These are phyloP conservation scores for Sebastolobus alascanus DNA, from an alignment of 2,797 vertebrate species.

Conservation along the genomic window DNA sequence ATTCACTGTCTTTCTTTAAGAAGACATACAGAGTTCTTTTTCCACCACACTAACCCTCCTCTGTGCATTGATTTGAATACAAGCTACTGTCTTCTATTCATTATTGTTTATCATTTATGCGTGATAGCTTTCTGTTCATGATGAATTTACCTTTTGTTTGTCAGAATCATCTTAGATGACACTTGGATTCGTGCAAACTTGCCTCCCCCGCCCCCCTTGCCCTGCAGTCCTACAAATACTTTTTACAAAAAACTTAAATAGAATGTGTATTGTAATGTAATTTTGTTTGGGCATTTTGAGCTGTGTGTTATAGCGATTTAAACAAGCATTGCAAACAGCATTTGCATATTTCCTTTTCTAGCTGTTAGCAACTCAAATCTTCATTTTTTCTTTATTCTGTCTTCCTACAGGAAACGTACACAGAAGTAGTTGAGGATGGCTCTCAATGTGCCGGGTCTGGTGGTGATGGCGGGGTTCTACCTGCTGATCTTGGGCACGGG, in stretches of 20 bases:
- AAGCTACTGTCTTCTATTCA: conserved; percentile 31
- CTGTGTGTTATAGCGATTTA: not conserved
- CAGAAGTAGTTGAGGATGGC: conserved; percentile 73
- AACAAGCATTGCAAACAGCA: not conserved
- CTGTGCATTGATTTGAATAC: conserved; percentile 37
- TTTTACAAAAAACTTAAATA: not conserved
- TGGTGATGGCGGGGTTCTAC: conserved; percentile 85
- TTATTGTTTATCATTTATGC: conserved; percentile 41
- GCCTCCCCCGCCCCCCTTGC: conserved; percentile 15
- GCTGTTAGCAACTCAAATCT: not conserved
- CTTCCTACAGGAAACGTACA: conserved; percentile 43
- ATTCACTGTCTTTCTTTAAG: conserved; percentile 26
- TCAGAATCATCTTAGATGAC: conserved; percentile 35
- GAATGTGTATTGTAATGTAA: not conserved
- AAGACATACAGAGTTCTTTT: conserved; percentile 9
- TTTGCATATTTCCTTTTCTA: not conserved
- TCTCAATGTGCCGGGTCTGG: conserved; percentile 85
- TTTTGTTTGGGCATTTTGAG: conserved; percentile 11
- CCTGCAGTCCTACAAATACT: conserved; percentile 24
- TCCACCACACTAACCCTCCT: conserved; percentile 21
- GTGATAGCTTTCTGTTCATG: conserved; percentile 49
- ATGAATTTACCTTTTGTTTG: conserved; percentile 32
- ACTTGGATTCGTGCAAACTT: conserved; percentile 36
- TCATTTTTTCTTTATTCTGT: conserved; percentile 27
- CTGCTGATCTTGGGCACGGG: conserved; percentile 83